phyloP scores from a whole-genome alignment of 2,888 invertebrate species.

The Pyrgus malvae region DNA sequence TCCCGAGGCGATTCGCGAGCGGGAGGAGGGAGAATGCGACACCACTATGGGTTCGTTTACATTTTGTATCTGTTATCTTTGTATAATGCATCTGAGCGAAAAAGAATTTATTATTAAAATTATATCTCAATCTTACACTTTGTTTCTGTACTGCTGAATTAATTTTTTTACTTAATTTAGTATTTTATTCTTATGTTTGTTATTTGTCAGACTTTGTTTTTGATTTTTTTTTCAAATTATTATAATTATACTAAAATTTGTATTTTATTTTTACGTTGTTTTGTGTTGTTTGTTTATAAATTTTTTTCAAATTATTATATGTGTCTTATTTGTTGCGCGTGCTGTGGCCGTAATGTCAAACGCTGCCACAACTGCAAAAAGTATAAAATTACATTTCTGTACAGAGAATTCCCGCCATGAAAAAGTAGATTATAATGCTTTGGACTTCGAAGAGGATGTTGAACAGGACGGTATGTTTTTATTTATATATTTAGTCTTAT shows the following conservation, averaged over 20 bases:
- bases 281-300: neutral
- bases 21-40: slow-evolving; percentile 75
- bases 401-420: slow-evolving; percentile 63
- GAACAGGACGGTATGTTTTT: slow-evolving; percentile 70
- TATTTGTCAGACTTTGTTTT: too few relatives aligned
- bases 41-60: slow-evolving; percentile 56
- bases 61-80: too few relatives aligned
- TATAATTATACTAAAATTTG: too few relatives aligned
- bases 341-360: neutral
- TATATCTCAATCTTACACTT: neutral
- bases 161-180: too few relatives aligned
- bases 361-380: neutral
- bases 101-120: neutral
- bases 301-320: neutral
- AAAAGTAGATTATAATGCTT: slow-evolving; percentile 85
- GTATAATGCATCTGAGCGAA: too few relatives aligned
- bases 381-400: slow-evolving; percentile 32
- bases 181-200: too few relatives aligned
- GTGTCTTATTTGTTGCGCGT: neutral
- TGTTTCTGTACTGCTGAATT: too few relatives aligned
- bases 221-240: too few relatives aligned
- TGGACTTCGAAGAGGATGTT: slow-evolving; percentile 86
- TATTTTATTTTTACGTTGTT: neutral
- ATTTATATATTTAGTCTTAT: neutral
- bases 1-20: slow-evolving; percentile 57